Evolutionary conservation across 2,113 vertebrate genomes (phyloP).

Genomic region (Ancistrus triradiatus): DNA sequence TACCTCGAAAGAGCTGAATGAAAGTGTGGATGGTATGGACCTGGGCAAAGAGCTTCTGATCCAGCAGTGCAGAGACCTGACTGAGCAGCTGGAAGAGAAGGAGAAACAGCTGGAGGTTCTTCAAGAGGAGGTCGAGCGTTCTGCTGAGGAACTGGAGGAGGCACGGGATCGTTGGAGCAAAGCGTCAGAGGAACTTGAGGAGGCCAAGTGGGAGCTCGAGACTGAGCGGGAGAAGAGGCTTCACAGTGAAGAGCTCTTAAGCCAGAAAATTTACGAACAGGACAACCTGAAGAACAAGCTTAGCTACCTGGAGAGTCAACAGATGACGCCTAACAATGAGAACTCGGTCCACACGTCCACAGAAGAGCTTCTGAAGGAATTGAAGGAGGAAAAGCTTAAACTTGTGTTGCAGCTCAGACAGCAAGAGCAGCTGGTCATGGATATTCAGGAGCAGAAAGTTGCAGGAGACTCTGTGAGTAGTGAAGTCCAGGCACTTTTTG

Average conservation of each 20-base stretch:
- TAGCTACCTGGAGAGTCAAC: slow-evolving; percentile 46
- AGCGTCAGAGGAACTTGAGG: slow-evolving; percentile 59
- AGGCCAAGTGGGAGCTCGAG: slow-evolving; percentile 47
- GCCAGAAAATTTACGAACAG: slow-evolving; percentile 48
- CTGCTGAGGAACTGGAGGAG: slow-evolving; percentile 61
- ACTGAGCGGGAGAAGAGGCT: slow-evolving; percentile 48
- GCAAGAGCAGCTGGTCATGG: slow-evolving; percentile 62
- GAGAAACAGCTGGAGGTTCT: slow-evolving; percentile 61
- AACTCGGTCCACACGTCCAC: slow-evolving; percentile 10
- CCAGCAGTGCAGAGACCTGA: slow-evolving; percentile 64
- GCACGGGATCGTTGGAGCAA: slow-evolving; percentile 61
- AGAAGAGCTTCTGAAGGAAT: slow-evolving; percentile 53
- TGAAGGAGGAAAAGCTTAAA: slow-evolving; percentile 55
- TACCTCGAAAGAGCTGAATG: slow-evolving; percentile 42
- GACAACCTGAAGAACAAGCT: slow-evolving; percentile 53
- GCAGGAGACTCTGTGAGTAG: slow-evolving; percentile 48
- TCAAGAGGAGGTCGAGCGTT: slow-evolving; percentile 56
- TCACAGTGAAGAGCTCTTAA: slow-evolving; percentile 46
- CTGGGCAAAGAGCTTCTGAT: slow-evolving; percentile 52
- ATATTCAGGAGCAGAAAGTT: slow-evolving; percentile 60
- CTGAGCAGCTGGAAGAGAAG: slow-evolving; percentile 63
- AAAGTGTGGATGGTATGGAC: background rate
- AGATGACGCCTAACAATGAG: background rate
- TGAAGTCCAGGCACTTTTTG: slow-evolving; percentile 53
- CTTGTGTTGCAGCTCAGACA: slow-evolving; percentile 53